Conservation (phyloP, 2,113 vertebrate genomes). For the Myiopsitta monachus region DNA sequence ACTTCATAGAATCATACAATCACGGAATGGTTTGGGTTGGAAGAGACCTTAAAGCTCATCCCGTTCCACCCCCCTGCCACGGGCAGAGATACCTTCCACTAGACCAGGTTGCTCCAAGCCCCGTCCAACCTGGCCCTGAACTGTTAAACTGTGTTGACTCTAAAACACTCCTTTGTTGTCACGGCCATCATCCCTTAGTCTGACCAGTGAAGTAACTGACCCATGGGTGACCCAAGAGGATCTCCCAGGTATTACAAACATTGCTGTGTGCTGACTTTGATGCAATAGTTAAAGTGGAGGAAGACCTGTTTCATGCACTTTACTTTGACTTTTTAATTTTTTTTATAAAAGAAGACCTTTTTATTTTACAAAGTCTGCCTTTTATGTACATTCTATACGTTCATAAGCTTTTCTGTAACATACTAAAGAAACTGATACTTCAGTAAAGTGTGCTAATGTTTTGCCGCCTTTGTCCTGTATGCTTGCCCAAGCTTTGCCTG, state of each 20-base stretch:
- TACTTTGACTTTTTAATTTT: slow-evolving; percentile 79
- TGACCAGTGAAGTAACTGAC: slow-evolving; percentile 7
- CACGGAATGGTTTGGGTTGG: neutral
- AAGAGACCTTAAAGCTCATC: neutral
- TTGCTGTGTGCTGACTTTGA: slow-evolving; percentile 31
- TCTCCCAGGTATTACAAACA: slow-evolving; percentile 4
- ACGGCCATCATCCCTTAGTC: neutral
- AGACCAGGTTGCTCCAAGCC: neutral
- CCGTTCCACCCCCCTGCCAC: neutral
- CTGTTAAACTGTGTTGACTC: neutral
- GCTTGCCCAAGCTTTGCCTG: neutral
- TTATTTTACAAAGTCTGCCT: slow-evolving; percentile 74
- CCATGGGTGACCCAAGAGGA: neutral
- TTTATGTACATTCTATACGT: slow-evolving; percentile 72
- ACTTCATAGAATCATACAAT: neutral
- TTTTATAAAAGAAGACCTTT: slow-evolving; percentile 71
- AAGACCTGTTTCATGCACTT: slow-evolving; percentile 76
- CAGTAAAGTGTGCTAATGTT: slow-evolving; percentile 76
- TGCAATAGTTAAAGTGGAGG: slow-evolving; percentile 32
- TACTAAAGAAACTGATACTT: slow-evolving; percentile 80
- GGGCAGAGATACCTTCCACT: neutral
- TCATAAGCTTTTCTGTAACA: slow-evolving; percentile 76
- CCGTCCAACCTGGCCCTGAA: neutral
- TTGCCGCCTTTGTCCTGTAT: slow-evolving; percentile 37
- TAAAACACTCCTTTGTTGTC: neutral